Conservation (phyloP, 2,113 vertebrate genomes). For the Ammodytes dubius region DNA sequence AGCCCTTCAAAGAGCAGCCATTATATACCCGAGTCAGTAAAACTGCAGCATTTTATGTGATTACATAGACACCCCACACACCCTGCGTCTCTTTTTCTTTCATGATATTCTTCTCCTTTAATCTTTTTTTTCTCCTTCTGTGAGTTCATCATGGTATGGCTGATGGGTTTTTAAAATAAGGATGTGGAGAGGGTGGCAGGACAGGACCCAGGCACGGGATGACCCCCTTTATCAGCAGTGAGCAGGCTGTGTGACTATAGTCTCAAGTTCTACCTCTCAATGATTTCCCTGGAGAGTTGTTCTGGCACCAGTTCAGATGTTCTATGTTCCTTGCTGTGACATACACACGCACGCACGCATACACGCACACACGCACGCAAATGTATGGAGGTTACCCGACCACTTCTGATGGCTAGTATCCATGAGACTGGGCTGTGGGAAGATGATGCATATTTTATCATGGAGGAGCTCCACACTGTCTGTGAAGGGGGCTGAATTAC, state of each 20-base stretch:
- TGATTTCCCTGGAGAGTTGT: constrained; percentile 81
- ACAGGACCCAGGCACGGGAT: constrained; percentile 65
- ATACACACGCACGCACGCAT: too few relatives aligned
- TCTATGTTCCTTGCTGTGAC: too few relatives aligned
- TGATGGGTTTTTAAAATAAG: constrained; percentile 68
- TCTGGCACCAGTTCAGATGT: too few relatives aligned
- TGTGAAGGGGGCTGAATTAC: constrained; percentile 56
- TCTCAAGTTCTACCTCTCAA: constrained; percentile 74
- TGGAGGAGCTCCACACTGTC: constrained; percentile 35
- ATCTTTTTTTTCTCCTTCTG: constrained; percentile 51
- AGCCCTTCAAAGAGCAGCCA: constrained; percentile 60
- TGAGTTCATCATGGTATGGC: constrained; percentile 70
- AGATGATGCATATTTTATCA: constrained; percentile 67
- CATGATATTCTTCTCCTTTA: constrained; percentile 66
- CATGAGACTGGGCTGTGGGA: constrained; percentile 42
- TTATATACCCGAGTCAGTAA: constrained; percentile 67
- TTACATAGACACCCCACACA: constrained; percentile 52
- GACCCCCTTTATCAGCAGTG: constrained; percentile 81
- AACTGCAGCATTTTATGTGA: constrained; percentile 64
- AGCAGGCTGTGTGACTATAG: constrained; percentile 71
- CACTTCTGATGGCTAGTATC: constrained; percentile 46
- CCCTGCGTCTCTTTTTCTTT: constrained; percentile 46
- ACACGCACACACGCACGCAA: too few relatives aligned
- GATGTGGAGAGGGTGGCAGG: constrained; percentile 56
- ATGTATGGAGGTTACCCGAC: constrained; percentile 68